Percentiles rank a stretch among this genome's conserved stretches.
Evolutionary conservation across 2,113 vertebrate genomes (phyloP).

Genomic region (Eublepharis macularius): DNA sequence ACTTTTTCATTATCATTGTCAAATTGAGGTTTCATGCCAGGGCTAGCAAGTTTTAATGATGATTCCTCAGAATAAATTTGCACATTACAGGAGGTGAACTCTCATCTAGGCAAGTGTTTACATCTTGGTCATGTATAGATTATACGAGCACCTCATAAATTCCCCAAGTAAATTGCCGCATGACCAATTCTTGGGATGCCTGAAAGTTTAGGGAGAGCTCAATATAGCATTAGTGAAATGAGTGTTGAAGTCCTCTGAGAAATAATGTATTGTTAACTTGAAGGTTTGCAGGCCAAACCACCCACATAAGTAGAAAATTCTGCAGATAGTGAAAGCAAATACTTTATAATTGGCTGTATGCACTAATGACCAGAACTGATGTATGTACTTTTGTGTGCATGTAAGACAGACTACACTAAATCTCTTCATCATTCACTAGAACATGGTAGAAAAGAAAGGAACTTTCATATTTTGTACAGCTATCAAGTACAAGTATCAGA

Average conservation of each 20-base stretch:
- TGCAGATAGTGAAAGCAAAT: neutral
- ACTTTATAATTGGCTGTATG: neutral
- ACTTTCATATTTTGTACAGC: neutral
- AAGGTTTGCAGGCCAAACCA: neutral
- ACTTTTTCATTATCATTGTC: neutral
- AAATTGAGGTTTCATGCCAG: neutral
- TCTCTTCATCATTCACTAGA: neutral
- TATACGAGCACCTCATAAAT: neutral
- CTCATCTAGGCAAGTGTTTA: neutral
- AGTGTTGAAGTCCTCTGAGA: neutral
- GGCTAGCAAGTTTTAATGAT: neutral
- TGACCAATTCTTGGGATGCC: neutral
- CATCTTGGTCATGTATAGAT: neutral
- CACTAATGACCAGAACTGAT: neutral
- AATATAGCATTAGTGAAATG: neutral
- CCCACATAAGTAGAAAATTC: too few species aligned
- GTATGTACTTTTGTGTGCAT: too few species aligned
- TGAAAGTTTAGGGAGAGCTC: neutral
- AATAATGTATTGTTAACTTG: neutral
- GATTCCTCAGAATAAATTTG: neutral
- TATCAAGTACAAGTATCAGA: neutral
- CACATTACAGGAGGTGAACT: neutral
- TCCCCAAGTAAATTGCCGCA: neutral
- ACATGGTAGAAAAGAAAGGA: neutral
- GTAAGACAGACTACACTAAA: neutral